A percentile compares a stretch with the other conserved stretches of the same genome.
phyloP scores from a whole-genome alignment of 2,797 vertebrate genomes.

The Clarias pachynema region DNA sequence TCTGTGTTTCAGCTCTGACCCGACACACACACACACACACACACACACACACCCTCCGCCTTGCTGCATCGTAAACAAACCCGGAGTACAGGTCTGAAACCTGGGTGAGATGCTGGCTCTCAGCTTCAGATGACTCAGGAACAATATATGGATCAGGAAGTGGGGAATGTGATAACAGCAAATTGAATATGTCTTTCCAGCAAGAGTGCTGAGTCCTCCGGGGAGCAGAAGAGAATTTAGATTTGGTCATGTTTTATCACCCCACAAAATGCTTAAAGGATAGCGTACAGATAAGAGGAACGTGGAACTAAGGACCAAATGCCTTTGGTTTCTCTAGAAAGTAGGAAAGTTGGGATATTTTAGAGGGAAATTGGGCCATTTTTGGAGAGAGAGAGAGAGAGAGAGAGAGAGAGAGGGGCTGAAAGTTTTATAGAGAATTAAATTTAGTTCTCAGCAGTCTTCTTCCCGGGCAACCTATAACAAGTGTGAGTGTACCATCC shows the following conservation, averaged over 20 bases:
- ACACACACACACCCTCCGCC: conserved; percentile 60
- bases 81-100: conserved; percentile 17
- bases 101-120: conserved; percentile 1
- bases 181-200: conserved; percentile 79
- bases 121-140: conserved; percentile 27
- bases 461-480: neutral
- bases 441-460: neutral
- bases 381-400: no score
- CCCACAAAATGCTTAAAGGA: conserved; percentile 67
- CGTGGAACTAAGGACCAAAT: conserved; percentile 57
- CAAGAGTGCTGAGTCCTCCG: conserved; percentile 73
- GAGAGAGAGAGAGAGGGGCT: neutral
- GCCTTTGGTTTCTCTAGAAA: conserved; percentile 46
- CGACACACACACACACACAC: conserved; percentile 69
- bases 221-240: conserved; percentile 62
- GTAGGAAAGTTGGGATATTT: conserved; percentile 3
- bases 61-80: conserved; percentile 75
- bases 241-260: conserved; percentile 69
- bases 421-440: neutral
- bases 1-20: conserved; percentile 70
- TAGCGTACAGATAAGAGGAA: conserved; percentile 66
- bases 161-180: conserved; percentile 66
- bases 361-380: neutral
- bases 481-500: neutral
- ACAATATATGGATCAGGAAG: conserved; percentile 43